Evolutionary conservation across 2,113 vertebrate genomes (phyloP).

Genomic region (Pterophyllum scalare): DNA sequence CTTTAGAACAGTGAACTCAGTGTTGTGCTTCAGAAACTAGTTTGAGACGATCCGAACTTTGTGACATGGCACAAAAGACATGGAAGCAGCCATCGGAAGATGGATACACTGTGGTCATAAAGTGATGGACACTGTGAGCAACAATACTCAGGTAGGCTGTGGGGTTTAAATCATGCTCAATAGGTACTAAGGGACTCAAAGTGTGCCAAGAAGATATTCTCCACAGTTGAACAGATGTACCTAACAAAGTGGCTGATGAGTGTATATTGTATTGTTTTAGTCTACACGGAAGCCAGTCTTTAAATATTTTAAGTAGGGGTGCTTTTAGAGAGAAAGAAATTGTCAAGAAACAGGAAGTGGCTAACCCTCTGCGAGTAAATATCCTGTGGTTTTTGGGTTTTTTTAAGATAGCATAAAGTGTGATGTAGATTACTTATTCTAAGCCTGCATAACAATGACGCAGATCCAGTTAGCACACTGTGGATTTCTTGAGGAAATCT

Average conservation of each 20-base stretch:
- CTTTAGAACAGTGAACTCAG: neutral
- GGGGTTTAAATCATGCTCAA: too few relatives aligned
- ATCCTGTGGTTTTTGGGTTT: accelerated
- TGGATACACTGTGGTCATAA: too few relatives aligned
- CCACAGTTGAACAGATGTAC: neutral
- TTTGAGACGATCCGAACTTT: too few relatives aligned
- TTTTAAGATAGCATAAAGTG: neutral
- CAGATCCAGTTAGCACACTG: neutral
- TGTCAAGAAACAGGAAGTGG: neutral
- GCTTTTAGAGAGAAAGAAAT: neutral
- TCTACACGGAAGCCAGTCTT: neutral
- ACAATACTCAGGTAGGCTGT: neutral
- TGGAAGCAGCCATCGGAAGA: neutral
- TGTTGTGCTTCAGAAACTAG: too few relatives aligned
- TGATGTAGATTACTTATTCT: neutral
- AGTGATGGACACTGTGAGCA: neutral
- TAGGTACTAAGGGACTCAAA: too few relatives aligned
- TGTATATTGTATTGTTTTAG: neutral
- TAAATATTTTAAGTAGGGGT: neutral
- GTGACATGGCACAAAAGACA: too few relatives aligned
- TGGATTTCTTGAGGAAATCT: neutral
- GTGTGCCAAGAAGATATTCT: too few relatives aligned
- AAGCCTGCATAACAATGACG: neutral
- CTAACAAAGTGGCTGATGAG: neutral
- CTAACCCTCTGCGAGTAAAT: neutral